These are phyloP conservation scores for Drosophila merina DNA, from an alignment of 2,888 invertebrate genomes.

Conservation along the genomic window DNA sequence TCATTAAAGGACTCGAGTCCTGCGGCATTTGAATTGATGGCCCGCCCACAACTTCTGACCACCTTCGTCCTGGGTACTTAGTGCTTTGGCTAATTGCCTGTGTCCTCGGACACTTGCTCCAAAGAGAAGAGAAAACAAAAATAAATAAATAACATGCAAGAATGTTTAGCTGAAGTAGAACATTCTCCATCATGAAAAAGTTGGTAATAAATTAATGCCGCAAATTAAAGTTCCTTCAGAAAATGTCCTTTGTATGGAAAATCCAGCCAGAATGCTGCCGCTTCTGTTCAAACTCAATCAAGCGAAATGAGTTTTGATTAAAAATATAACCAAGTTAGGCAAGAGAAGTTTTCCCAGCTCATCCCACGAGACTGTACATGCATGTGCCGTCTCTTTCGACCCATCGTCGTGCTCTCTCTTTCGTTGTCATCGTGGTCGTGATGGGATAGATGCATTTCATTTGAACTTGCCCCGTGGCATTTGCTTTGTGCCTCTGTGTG, in stretches of 20 bases:
- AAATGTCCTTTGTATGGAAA: slow-evolving; percentile 1
- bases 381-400: neutral
- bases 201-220: slow-evolving; percentile 28
- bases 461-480: slow-evolving; percentile 31
- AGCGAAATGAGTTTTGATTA: slow-evolving; percentile 73
- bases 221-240: slow-evolving; percentile 31
- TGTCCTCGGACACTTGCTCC: slow-evolving; percentile 23
- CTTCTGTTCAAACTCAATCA: slow-evolving; percentile 57
- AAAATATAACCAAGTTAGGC: slow-evolving; percentile 65
- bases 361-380: slow-evolving; percentile 6
- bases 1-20: slow-evolving; percentile 27
- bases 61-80: neutral
- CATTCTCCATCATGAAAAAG: slow-evolving; percentile 23
- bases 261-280: neutral
- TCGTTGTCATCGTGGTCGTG: slow-evolving; percentile 10
- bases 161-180: slow-evolving; percentile 12
- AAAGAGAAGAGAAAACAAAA: neutral
- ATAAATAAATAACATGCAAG: slow-evolving; percentile 33
- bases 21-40: slow-evolving; percentile 32
- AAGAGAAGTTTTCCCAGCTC: slow-evolving; percentile 40
- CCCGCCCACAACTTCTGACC: neutral
- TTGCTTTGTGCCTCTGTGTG: slow-evolving; percentile 42
- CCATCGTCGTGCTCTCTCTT: neutral
- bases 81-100: slow-evolving; percentile 23
- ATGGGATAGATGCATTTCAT: slow-evolving; percentile 32